Evolutionary conservation across 2,797 vertebrate species (phyloP).

Genomic region (Acipenser ruthenus): DNA sequence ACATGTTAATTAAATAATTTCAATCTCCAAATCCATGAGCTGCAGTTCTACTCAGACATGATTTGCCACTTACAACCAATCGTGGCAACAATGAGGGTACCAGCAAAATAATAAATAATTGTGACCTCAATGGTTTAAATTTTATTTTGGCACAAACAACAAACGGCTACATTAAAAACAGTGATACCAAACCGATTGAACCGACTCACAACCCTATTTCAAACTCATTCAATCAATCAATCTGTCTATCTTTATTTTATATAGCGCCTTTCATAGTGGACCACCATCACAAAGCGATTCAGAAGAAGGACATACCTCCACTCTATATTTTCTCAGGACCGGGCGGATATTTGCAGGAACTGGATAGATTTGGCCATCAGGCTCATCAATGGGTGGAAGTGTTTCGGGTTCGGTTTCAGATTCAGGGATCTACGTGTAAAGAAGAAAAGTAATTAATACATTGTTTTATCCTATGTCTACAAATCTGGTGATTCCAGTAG

Average conservation of each 20-base stretch:
- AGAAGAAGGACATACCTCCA: constrained; percentile 67
- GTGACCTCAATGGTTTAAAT: no score
- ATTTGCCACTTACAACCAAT: no score
- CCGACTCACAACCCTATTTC: not conserved
- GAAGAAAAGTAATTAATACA: not conserved
- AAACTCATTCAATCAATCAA: not conserved
- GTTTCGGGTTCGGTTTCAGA: constrained; percentile 50
- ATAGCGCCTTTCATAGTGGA: no score
- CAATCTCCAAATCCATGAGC: no score
- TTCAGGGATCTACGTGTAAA: constrained; percentile 57
- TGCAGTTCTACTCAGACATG: no score
- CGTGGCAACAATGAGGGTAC: no score
- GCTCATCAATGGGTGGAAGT: constrained; percentile 65
- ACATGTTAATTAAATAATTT: no score
- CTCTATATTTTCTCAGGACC: constrained; percentile 79
- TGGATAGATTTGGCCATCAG: constrained; percentile 62
- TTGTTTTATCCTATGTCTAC: not conserved
- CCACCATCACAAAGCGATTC: no score
- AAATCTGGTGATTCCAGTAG: not conserved
- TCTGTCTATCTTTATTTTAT: no score
- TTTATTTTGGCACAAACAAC: no score
- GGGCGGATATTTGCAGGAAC: constrained; percentile 85
- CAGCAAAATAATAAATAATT: no score
- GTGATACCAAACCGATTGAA: not conserved
- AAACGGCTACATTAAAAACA: no score